A percentile compares a stretch with the other conserved stretches of the same genome.
Conservation (phyloP, 2,797 vertebrate genomes). For the Silurus lanzhouensis region DNA sequence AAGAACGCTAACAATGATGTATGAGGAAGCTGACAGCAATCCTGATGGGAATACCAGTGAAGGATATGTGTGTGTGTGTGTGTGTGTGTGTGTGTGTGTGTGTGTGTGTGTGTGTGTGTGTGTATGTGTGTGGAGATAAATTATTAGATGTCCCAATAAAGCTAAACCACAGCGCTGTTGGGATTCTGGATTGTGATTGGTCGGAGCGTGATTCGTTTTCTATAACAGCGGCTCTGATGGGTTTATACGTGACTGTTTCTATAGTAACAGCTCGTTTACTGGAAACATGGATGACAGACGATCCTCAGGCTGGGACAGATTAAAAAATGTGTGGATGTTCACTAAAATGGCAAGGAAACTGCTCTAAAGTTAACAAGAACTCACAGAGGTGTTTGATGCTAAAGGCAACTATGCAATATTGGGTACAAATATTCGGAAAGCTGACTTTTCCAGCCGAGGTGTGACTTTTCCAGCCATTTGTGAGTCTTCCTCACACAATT, state of each 20-base stretch:
- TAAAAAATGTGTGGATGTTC: too few species aligned
- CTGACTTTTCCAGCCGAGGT: too few species aligned
- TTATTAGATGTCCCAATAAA: neutral
- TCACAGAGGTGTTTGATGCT: too few species aligned
- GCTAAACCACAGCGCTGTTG: neutral
- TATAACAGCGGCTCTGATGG: neutral
- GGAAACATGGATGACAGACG: neutral
- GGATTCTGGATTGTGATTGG: conserved; percentile 1
- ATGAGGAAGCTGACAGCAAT: conserved; percentile 12
- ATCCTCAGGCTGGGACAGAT: neutral
- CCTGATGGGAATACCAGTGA: conserved; percentile 7
- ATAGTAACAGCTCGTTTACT: neutral
- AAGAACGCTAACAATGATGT: conserved; percentile 21
- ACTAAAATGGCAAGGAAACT: too few species aligned
- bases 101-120: conserved; percentile 22
- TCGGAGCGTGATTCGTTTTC: neutral
- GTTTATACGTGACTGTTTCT: neutral
- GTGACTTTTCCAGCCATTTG: too few species aligned
- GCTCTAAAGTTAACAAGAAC: too few species aligned
- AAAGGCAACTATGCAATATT: too few species aligned
- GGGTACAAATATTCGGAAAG: too few species aligned
- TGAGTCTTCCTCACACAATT: too few species aligned
- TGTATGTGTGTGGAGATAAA: neutral
- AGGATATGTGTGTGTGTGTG: conserved; percentile 16
- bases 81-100: conserved; percentile 25